These are phyloP conservation scores for Tachycineta bicolor DNA, from an alignment of 2,113 vertebrate species.

Conservation along the genomic window DNA sequence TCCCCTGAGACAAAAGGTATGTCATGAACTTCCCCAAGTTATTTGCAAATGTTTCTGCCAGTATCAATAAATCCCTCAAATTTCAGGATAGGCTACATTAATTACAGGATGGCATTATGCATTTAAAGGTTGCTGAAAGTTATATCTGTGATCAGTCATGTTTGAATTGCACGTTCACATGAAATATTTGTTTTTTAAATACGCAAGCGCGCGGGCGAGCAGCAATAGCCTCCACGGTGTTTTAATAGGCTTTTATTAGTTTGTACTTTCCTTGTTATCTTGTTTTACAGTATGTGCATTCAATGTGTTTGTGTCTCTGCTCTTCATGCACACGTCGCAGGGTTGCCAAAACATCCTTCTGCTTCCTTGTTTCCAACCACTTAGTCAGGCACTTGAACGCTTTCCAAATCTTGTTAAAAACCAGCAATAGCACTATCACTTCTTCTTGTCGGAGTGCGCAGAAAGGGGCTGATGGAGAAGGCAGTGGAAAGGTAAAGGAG, in stretches of 20 bases:
- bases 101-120: conserved; percentile 61
- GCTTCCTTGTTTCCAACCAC: conserved; percentile 55
- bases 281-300: conserved; percentile 50
- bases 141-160: conserved; percentile 51
- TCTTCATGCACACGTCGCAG: conserved; percentile 27
- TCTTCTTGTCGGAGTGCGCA: neutral
- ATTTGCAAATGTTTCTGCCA: conserved; percentile 72
- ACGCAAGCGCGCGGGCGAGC: neutral
- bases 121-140: conserved; percentile 68
- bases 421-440: conserved; percentile 31
- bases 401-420: conserved; percentile 53
- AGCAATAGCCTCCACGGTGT: neutral
- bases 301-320: conserved; percentile 47
- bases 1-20: conserved; percentile 59
- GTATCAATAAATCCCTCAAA: conserved; percentile 71
- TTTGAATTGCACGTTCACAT: neutral
- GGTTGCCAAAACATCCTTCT: conserved; percentile 49
- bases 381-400: conserved; percentile 13
- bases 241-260: conserved; percentile 61
- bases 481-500: neutral
- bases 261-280: conserved; percentile 47
- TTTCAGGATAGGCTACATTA: conserved; percentile 56
- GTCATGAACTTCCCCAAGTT: conserved; percentile 64
- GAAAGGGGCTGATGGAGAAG: neutral
- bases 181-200: conserved; percentile 49